Base-by-base conservation (phyloP, 2,113 vertebrate genomes). In the Cygnus atratus region DNA sequence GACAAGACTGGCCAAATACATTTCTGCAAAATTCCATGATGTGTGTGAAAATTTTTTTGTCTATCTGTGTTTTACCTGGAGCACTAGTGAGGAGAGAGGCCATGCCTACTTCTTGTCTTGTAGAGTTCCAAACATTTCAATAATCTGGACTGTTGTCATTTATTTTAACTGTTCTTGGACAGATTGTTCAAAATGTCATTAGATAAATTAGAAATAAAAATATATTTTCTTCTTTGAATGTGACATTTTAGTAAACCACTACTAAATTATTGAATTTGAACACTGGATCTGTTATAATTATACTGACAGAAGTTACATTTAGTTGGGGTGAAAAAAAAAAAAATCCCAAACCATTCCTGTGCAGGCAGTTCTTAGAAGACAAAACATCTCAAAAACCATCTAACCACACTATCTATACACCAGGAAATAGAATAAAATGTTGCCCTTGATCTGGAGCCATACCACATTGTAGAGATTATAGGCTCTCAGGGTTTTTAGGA, bases 371-470 rank as follows among this genome's bases (percentile, higher is more conserved):
- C 78, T 55, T 66, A 91, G 70, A 70, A 94, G 71, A 70, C 58
- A 90, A 96, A 91, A 84, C 59, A 68, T 93, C 73, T 86, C 78
- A 87, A 61, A 95, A 75, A 87, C 52, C 61, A 61, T 94, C 75
- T 58, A 90, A 43, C 41, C 2, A 0, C 62, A 74, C 54, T 93
- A 55, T 91, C 71, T 95, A 29, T 87, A 65, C 44, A 93, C n/a
- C 67, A 96, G 55, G 89, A 95, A 97, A 80, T 26, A 91, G 50
- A 57, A 87, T 35, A 83, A 93, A 93, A 52, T 57, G 90, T 87
- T 95, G 61, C 8, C 62, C 72, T 97, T 96, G 82, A 95, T 96
- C 86, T 95, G 46, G 11, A 93, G 74, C 92, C 90, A 96, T 65
- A 95, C 73, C 95, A 77, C 79, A 90, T 41, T 74, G 81, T 62